A percentile compares a stretch with the other conserved stretches of the same genome.
phyloP scores from a whole-genome alignment of 2,888 invertebrate species.

The Coenonympha arcania region DNA sequence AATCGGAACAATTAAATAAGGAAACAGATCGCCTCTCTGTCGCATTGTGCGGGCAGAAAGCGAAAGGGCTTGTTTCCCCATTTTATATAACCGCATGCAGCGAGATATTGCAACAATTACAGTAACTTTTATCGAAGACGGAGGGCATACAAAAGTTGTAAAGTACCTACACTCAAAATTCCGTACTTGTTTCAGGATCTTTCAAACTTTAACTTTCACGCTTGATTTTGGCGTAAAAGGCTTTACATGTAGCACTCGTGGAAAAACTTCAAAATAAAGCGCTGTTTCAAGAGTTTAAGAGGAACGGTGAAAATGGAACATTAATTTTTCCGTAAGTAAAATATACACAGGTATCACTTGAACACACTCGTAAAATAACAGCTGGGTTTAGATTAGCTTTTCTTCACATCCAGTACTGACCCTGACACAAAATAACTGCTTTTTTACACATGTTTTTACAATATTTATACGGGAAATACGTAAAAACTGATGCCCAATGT shows the following conservation, averaged over 20 bases:
- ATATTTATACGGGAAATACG: too few species aligned
- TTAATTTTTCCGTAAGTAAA: conserved; percentile 5
- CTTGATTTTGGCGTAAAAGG: conserved; percentile 12
- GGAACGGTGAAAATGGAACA: conserved; percentile 6
- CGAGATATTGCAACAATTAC: too few species aligned
- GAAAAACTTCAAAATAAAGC: conserved; percentile 13
- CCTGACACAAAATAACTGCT: too few species aligned
- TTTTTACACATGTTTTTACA: too few species aligned
- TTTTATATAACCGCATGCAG: too few species aligned
- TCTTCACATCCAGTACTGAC: too few species aligned
- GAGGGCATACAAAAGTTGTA: not conserved
- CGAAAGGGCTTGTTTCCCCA: too few species aligned
- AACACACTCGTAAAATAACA: not conserved
- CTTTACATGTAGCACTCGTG: conserved; percentile 10
- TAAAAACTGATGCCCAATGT: too few species aligned
- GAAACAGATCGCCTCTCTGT: too few species aligned
- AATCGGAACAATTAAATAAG: too few species aligned
- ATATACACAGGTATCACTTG: not conserved
- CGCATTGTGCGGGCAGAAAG: too few species aligned
- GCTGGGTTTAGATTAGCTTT: not conserved
- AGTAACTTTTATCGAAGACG: too few species aligned
- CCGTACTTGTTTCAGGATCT: not conserved
- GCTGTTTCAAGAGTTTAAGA: conserved; percentile 10
- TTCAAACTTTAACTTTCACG: conserved; percentile 10
- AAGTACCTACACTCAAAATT: not conserved